phyloP scores from a whole-genome alignment of 2,888 invertebrate species.

The Elmis aenea region DNA sequence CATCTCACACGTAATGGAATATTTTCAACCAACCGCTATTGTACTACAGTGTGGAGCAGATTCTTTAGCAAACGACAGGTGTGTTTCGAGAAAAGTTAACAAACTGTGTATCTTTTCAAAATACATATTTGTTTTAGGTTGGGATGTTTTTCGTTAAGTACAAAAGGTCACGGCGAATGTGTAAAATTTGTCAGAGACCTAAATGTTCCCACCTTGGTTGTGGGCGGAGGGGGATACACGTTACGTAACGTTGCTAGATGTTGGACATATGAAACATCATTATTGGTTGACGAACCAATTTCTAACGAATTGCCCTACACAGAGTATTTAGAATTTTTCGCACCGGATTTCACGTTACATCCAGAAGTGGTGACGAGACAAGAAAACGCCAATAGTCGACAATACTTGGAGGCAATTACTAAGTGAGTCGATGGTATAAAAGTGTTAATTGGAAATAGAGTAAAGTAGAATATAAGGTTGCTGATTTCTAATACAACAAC shows the following conservation, averaged over 20 bases:
- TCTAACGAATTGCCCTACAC: slow-evolving; percentile 93
- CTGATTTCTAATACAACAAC: too few relatives aligned
- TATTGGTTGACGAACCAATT: slow-evolving; percentile 87
- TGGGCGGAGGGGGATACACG: slow-evolving; percentile 77
- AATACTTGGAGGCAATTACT: slow-evolving; percentile 89
- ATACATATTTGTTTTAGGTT: slow-evolving; percentile 53
- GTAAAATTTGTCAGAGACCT: slow-evolving; percentile 92
- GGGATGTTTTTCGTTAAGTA: slow-evolving; percentile 94
- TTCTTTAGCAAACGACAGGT: slow-evolving; percentile 86
- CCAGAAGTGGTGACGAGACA: slow-evolving; percentile 83
- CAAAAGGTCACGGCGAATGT: slow-evolving; percentile 95
- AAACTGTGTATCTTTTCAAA: neutral
- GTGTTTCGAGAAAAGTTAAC: too few relatives aligned
- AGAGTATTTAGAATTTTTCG: slow-evolving; percentile 95
- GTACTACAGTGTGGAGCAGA: slow-evolving; percentile 98
- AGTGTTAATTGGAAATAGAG: too few relatives aligned
- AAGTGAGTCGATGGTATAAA: slow-evolving; percentile 40
- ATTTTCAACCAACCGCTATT: slow-evolving; percentile 93
- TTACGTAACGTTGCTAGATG: slow-evolving; percentile 94
- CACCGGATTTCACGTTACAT: slow-evolving; percentile 93
- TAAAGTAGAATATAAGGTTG: too few relatives aligned
- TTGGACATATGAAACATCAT: slow-evolving; percentile 98
- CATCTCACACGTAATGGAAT: slow-evolving; percentile 91
- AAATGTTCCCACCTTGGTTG: slow-evolving; percentile 73
- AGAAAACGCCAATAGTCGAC: slow-evolving; percentile 93